Evolutionary conservation across 1,140 invertebrate species (phyloP).

Genomic region (Anastrepha ludens): DNA sequence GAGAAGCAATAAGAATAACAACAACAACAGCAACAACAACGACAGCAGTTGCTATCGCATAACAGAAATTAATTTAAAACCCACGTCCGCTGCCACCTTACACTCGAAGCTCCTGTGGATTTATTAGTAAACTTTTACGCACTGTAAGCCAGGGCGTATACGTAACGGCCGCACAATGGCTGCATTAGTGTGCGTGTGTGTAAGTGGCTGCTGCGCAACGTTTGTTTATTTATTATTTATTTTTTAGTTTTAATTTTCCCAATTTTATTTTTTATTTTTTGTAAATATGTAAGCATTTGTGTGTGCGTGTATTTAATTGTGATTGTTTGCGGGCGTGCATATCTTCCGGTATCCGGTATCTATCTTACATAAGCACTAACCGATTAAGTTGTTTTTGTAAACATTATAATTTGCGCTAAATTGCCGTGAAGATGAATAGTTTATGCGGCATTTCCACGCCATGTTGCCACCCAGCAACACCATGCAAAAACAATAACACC

Average conservation of each 20-base stretch:
- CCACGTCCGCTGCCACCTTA: background rate
- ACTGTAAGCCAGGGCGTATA: slow-evolving; percentile 11
- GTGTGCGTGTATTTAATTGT: background rate
- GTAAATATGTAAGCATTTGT: background rate
- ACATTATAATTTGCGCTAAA: slow-evolving; percentile 52
- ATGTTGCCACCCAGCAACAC: background rate
- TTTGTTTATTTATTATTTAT: background rate
- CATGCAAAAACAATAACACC: background rate
- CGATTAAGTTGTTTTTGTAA: slow-evolving; percentile 52
- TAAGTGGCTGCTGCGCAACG: background rate
- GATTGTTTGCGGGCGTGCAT: background rate
- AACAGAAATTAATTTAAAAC: slow-evolving; percentile 33
- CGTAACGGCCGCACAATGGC: slow-evolving; percentile 14
- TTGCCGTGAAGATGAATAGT: slow-evolving; percentile 51
- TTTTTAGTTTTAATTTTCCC: background rate
- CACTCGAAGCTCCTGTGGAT: background rate
- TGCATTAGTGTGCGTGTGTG: background rate
- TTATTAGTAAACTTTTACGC: slow-evolving; percentile 32
- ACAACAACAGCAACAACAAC: background rate
- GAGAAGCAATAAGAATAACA: background rate
- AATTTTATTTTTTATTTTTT: background rate
- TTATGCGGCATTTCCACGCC: slow-evolving; percentile 26
- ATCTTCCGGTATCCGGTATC: slow-evolving; percentile 26
- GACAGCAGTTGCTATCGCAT: background rate
- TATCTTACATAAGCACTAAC: slow-evolving; percentile 38